A percentile compares a stretch with the other conserved stretches of the same genome.
phyloP scores from a whole-genome alignment of 53 echinoderm and acorn worm species.

The Hippasteria phrygiana region DNA sequence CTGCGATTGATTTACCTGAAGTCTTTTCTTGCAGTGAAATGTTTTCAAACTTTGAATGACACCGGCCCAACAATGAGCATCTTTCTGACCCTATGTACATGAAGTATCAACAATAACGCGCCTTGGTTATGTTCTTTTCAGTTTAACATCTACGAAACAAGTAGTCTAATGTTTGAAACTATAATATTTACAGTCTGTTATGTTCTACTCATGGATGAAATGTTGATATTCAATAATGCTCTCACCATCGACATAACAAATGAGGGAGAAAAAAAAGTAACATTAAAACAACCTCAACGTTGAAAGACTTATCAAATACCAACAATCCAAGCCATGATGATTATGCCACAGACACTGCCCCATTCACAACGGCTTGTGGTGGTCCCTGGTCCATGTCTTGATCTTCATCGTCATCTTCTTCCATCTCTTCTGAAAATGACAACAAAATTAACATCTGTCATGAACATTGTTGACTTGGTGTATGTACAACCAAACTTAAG shows the following conservation, averaged over 20 bases:
- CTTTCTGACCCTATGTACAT: not conserved
- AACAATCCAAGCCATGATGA: not conserved
- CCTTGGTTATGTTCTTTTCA: slow-evolving; percentile 39
- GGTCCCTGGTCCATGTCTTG: slow-evolving; percentile 27
- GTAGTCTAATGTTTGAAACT: not conserved
- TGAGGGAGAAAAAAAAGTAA: not conserved
- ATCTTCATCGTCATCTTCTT: slow-evolving; percentile 43
- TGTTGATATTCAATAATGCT: not conserved
- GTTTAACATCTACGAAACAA: slow-evolving; percentile 11
- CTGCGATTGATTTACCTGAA: too few species aligned
- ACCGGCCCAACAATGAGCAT: not conserved
- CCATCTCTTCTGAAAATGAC: slow-evolving; percentile 43
- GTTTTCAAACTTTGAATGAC: not conserved
- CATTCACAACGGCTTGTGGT: slow-evolving; percentile 7
- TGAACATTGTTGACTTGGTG: too few species aligned
- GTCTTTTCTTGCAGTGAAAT: not conserved
- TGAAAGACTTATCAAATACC: not conserved
- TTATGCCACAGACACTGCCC: slow-evolving; percentile 8
- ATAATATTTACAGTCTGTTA: not conserved
- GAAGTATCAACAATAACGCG: not conserved
- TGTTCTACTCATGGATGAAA: not conserved
- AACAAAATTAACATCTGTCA: slow-evolving; percentile 8
- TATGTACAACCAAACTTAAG: not conserved
- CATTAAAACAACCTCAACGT: not conserved
- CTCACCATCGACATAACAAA: not conserved